Base-by-base conservation (phyloP, 2,797 vertebrate species). In the Ceyx erithaca region DNA sequence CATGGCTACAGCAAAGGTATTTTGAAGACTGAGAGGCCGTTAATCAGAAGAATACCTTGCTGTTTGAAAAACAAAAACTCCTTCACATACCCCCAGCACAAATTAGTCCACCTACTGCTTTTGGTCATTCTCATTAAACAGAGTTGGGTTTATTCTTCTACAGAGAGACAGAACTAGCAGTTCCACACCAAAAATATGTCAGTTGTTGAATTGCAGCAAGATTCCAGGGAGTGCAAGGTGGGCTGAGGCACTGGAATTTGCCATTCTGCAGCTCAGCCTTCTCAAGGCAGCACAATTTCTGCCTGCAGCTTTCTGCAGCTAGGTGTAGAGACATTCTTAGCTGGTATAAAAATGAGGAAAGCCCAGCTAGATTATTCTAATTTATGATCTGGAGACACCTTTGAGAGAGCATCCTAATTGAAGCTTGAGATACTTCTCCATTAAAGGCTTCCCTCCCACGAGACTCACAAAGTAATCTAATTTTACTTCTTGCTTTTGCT, bases 21-120 rank as follows among this genome's bases (percentile, higher is more conserved):
- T 80, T 89, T 85, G 78, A 87, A 94, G 72, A 82, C 54, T 80
- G 16, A 80, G 89, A 79, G 41, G 61, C 57, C 6, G 40, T 84
- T 96, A 84, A 89, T 83, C 67, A 66, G 68, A 95, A 89, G 9
- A 91, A 57, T 61, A 59, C 81, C 28, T 77, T 85, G 72, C 77
- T 86, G 30, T 92, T 70, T 84, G 48, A 84, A 84, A 93, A 93
- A 88, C 10, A 93, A 87, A 92, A 93, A 64, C 33, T 72, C 57
- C 35, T 84, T 91, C 61, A 77, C 37, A 52, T 49, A 88, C 14
- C 18, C 30, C 21, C 62, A 85, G 76, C 23, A 73, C 15, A 70
- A 62, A 67, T 55, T 70, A 51, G 88, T 87, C 52, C 54, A 90
- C 41, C 61, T 87, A 54, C 41, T 76, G 41, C 78, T 73, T 81